These are phyloP conservation scores for Chesias legatella DNA, from an alignment of 2,888 invertebrate genomes.

Conservation along the genomic window DNA sequence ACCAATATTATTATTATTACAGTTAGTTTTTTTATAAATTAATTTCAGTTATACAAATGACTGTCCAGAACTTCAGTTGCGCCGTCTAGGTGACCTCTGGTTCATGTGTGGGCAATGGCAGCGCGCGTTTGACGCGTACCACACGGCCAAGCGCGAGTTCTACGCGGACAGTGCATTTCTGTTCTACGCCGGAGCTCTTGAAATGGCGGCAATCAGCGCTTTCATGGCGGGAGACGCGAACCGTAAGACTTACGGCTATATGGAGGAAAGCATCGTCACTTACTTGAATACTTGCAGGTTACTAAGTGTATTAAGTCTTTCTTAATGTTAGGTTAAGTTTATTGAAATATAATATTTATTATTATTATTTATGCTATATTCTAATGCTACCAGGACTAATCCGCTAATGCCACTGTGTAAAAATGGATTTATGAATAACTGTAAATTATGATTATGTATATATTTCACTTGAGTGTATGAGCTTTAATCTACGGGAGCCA, in stretches of 20 bases:
- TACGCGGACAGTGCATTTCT: conserved; percentile 98
- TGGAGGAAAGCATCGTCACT: conserved; percentile 96
- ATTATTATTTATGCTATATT: too few species aligned
- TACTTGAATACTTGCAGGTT: conserved; percentile 95
- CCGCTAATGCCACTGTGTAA: too few species aligned
- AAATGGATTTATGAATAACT: too few species aligned
- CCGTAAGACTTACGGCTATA: conserved; percentile 91
- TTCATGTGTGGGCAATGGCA: conserved; percentile 97
- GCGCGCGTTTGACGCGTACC: conserved; percentile 95
- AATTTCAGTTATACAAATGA: conserved; percentile 87
- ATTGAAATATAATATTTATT: too few species aligned
- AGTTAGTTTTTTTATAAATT: not conserved
- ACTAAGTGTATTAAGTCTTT: too few species aligned
- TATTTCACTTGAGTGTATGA: too few species aligned
- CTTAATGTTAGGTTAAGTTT: too few species aligned
- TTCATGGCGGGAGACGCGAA: conserved; percentile 92
- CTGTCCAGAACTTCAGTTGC: conserved; percentile 94
- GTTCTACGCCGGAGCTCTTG: conserved; percentile 96
- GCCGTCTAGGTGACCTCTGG: conserved; percentile 96
- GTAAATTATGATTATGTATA: too few species aligned
- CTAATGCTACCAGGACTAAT: too few species aligned
- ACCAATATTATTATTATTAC: too few species aligned
- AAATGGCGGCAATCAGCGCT: conserved; percentile 96
- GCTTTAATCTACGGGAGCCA: too few species aligned
- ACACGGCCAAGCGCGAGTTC: conserved; percentile 98